Evolutionary conservation across 2,888 invertebrate species (phyloP).

Genomic region (Malthinus flaveolus): DNA sequence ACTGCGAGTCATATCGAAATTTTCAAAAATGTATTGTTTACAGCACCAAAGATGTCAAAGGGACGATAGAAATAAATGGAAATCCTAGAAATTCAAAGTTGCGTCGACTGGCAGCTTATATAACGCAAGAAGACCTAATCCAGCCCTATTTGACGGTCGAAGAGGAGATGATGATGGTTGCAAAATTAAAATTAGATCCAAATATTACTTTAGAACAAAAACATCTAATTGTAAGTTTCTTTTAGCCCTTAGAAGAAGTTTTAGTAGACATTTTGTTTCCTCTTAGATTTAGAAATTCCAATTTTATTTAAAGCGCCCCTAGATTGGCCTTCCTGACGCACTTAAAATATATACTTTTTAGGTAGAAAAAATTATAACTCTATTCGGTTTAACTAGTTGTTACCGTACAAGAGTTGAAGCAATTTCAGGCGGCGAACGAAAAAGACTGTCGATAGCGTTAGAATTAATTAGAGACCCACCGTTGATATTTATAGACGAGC

Average conservation of each 20-base stretch:
- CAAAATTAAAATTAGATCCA: constrained; percentile 67
- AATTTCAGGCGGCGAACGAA: constrained; percentile 72
- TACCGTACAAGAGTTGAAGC: constrained; percentile 63
- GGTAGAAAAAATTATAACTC: constrained; percentile 74
- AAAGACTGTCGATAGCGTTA: constrained; percentile 74
- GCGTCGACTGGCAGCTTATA: constrained; percentile 76
- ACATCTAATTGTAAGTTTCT: constrained; percentile 61
- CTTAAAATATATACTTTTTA: too few species aligned
- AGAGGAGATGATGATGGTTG: constrained; percentile 70
- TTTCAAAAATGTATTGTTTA: neutral
- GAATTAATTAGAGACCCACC: constrained; percentile 84
- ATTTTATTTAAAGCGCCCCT: too few species aligned
- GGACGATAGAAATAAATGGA: constrained; percentile 70
- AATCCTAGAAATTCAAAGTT: constrained; percentile 67
- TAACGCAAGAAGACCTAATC: constrained; percentile 77
- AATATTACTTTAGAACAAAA: constrained; percentile 61
- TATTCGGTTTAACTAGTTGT: constrained; percentile 69
- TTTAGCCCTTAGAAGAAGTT: constrained; percentile 64
- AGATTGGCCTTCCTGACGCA: too few species aligned
- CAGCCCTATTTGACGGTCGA: constrained; percentile 72
- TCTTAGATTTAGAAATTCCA: too few species aligned
- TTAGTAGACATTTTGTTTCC: too few species aligned
- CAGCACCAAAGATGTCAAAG: constrained; percentile 48
- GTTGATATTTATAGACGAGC: constrained; percentile 79
- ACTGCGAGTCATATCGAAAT: too few species aligned